These are phyloP conservation scores for Rhyacophila brunnea DNA, from an alignment of 1,140 invertebrate species.

Conservation along the genomic window DNA sequence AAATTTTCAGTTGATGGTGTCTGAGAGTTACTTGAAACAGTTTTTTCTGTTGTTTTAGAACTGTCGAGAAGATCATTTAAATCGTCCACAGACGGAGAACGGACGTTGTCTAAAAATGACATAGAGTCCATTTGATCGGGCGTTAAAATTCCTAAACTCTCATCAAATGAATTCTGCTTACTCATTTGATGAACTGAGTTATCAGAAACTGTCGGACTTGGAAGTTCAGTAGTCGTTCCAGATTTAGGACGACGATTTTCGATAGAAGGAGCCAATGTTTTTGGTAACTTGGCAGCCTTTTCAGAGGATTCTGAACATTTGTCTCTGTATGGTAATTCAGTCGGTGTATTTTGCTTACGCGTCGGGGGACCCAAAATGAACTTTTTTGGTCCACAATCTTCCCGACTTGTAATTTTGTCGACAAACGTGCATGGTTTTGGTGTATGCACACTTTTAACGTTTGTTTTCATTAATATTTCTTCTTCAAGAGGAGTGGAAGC, in stretches of 20 bases:
- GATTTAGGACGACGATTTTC: neutral
- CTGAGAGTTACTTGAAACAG: constrained; percentile 36
- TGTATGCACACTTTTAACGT: neutral
- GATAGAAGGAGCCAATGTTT: neutral
- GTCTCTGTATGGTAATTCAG: constrained; percentile 1
- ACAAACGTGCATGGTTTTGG: neutral
- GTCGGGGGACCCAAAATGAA: constrained; percentile 18
- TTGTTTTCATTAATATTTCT: constrained; percentile 3
- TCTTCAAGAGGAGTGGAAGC: constrained; percentile 6
- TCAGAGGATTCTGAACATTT: neutral
- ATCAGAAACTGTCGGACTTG: constrained; percentile 39
- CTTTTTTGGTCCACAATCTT: constrained; percentile 4
- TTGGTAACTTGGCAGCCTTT: neutral
- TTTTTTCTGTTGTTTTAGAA: constrained; percentile 31
- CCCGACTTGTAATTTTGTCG: neutral
- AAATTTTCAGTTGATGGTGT: constrained; percentile 52
- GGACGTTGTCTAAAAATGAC: constrained; percentile 58
- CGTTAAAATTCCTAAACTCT: constrained; percentile 80
- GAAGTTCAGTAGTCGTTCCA: constrained; percentile 5
- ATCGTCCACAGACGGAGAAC: constrained; percentile 58
- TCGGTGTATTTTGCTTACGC: constrained; percentile 20
- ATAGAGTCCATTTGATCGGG: constrained; percentile 84
- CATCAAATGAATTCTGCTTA: constrained; percentile 77
- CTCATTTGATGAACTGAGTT: constrained; percentile 55
- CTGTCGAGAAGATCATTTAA: constrained; percentile 37